Base-by-base conservation (phyloP, 2,113 vertebrate genomes). In the Paratilapia polleni region DNA sequence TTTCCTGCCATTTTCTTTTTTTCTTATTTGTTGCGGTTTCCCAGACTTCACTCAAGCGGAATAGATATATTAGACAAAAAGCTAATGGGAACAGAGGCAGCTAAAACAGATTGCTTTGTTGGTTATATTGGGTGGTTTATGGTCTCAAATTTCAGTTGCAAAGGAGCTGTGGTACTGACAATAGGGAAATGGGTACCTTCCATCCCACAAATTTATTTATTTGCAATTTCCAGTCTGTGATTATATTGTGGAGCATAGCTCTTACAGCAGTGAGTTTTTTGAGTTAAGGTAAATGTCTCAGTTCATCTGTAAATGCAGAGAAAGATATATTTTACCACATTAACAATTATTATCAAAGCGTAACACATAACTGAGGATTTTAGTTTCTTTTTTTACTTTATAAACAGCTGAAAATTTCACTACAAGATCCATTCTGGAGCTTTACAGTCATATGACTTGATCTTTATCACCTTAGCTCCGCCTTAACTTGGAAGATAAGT, bases 61-160 rank as follows among this genome's bases (percentile, higher is more conserved):
- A 34, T n/a, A 1, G 26, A 0, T 0, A 3, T 26, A 64, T 66
- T 64, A 38, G 47, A 20, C 49, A 22, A 49, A 54, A 79, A 22
- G n/a, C 28, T 66, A 64, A 80, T 66, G 47, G 60, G 19, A 14
- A 49, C 28, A 60, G 17, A 10, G 4, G 74, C 54, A 78, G 6
- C 77, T 38, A 12, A 52, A 49, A 34, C 8, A 5, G 10, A 47
- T 19, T 0, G 1, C 57, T 59, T 70, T 68, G 4, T 17, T 43
- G 17, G 28, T 49, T 58, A 20, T 0, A 54, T 74, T 74, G 24
- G 80, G 15, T 31, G 4, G 8, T 61, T 54, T 74, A 61, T 14
- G 58, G 26, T 62, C 58, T 82, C 31, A 15, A 5, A 5, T 82
- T 62, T 75, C 68, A 75, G 2, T 22, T 31, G 9, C 19, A 28